Evolutionary conservation across 2,888 invertebrate genomes (phyloP).

Genomic region (Nipponacmea schrenckii): DNA sequence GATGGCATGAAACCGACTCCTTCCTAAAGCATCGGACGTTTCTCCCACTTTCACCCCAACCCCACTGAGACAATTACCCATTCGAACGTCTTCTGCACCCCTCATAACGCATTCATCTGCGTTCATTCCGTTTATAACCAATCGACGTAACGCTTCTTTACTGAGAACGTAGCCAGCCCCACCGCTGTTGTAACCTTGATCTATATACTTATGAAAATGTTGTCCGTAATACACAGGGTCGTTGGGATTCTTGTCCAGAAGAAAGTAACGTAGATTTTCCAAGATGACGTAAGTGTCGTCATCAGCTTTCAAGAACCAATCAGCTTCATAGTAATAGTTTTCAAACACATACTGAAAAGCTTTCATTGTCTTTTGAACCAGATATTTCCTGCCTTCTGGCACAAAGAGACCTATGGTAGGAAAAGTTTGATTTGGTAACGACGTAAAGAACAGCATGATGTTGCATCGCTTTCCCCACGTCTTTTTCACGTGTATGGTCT

Average conservation of each 20-base stretch:
- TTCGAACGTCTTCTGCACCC: constrained; percentile 61
- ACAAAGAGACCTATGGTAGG: constrained; percentile 80
- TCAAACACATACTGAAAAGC: constrained; percentile 89
- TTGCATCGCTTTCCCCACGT: constrained; percentile 58
- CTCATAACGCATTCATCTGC: constrained; percentile 16
- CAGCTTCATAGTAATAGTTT: constrained; percentile 83
- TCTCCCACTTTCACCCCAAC: constrained; percentile 57
- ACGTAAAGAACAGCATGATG: constrained; percentile 66
- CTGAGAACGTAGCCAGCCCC: constrained; percentile 88
- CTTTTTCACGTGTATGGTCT: constrained; percentile 82
- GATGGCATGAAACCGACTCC: constrained; percentile 64
- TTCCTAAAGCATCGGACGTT: constrained; percentile 54
- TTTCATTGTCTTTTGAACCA: constrained; percentile 97
- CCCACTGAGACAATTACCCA: constrained; percentile 60
- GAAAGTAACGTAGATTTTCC: constrained; percentile 79
- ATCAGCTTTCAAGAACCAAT: constrained; percentile 99
- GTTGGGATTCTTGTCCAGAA: constrained; percentile 75
- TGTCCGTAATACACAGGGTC: constrained; percentile 84
- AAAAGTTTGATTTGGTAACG: constrained; percentile 75
- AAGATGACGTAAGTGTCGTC: constrained; percentile 97
- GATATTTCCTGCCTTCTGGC: constrained; percentile 84
- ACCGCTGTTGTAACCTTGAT: constrained; percentile 69
- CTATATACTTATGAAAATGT: constrained; percentile 56
- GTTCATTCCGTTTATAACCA: constrained; percentile 71
- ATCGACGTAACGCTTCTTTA: constrained; percentile 78